Evolutionary conservation across 2,113 vertebrate genomes (phyloP).

Genomic region (Rhinoderma darwinii): DNA sequence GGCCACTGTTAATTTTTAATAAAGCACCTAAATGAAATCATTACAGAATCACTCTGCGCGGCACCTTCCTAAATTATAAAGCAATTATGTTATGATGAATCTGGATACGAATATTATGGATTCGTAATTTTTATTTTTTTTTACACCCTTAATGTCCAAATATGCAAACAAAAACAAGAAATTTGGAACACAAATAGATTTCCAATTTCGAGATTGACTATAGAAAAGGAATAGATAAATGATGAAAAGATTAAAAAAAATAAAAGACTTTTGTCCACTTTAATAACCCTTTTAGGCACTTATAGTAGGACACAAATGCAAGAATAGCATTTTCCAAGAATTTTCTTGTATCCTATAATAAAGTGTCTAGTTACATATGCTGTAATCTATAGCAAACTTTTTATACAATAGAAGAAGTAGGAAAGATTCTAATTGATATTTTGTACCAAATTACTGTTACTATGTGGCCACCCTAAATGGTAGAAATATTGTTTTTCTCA

Average conservation of each 20-base stretch:
- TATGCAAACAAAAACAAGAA: slow-evolving; percentile 61
- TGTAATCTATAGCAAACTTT: too few relatives aligned
- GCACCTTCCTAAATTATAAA: slow-evolving; percentile 76
- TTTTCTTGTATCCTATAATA: too few relatives aligned
- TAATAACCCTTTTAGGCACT: slow-evolving; percentile 30
- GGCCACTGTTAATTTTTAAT: slow-evolving; percentile 82
- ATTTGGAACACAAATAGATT: slow-evolving; percentile 36
- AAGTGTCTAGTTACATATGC: too few relatives aligned
- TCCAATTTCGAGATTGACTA: slow-evolving; percentile 43
- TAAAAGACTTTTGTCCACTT: slow-evolving; percentile 52
- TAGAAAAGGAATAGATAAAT: background rate
- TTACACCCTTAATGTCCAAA: slow-evolving; percentile 61
- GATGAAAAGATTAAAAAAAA: slow-evolving; percentile 39
- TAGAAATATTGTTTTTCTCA: background rate
- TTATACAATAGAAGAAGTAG: too few relatives aligned
- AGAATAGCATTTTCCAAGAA: too few relatives aligned
- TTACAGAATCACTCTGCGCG: slow-evolving; percentile 81
- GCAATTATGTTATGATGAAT: slow-evolving; percentile 73
- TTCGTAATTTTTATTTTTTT: slow-evolving; percentile 40
- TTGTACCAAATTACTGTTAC: background rate
- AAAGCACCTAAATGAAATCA: slow-evolving; percentile 80
- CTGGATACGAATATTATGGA: slow-evolving; percentile 71
- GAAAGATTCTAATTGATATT: too few relatives aligned
- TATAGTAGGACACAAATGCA: background rate
- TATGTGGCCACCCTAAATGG: background rate